Evolutionary conservation across 2,113 vertebrate species (phyloP).

Genomic region (Corydoras maculifer): DNA sequence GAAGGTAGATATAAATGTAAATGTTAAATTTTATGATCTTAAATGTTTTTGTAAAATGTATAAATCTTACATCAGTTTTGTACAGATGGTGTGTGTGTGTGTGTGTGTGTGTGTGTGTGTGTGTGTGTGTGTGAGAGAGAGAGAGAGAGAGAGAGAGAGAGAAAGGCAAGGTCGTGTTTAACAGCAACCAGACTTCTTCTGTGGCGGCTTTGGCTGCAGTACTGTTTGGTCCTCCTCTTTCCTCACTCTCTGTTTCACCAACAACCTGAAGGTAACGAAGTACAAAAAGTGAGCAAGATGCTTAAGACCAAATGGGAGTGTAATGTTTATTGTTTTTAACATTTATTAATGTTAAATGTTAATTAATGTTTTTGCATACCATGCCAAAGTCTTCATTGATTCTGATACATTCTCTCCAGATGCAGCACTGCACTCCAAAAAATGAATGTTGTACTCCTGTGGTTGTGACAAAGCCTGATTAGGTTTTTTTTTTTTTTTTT

Average conservation of each 20-base stretch:
- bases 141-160: too few species aligned
- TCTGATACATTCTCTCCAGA: conserved; percentile 78
- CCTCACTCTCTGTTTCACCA: conserved; percentile 62
- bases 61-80: too few species aligned
- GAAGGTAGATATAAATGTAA: too few species aligned
- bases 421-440: conserved; percentile 84
- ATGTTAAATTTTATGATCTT: too few species aligned
- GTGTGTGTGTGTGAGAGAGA: too few species aligned
- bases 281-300: neutral
- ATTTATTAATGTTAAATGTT: too few species aligned
- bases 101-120: neutral
- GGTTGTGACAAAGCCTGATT: conserved; percentile 18
- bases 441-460: conserved; percentile 75
- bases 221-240: conserved; percentile 46
- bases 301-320: too few species aligned
- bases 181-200: conserved; percentile 76
- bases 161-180: conserved; percentile 38
- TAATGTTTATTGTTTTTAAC: too few species aligned
- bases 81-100: neutral
- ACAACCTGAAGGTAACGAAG: conserved; percentile 58
- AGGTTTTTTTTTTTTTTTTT: too few species aligned
- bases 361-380: conserved; percentile 64
- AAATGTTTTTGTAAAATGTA: too few species aligned
- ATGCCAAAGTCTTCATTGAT: conserved; percentile 69
- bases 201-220: conserved; percentile 47